These are phyloP conservation scores for Percopsis transmontana DNA, from an alignment of 2,113 vertebrate genomes.

Conservation along the genomic window DNA sequence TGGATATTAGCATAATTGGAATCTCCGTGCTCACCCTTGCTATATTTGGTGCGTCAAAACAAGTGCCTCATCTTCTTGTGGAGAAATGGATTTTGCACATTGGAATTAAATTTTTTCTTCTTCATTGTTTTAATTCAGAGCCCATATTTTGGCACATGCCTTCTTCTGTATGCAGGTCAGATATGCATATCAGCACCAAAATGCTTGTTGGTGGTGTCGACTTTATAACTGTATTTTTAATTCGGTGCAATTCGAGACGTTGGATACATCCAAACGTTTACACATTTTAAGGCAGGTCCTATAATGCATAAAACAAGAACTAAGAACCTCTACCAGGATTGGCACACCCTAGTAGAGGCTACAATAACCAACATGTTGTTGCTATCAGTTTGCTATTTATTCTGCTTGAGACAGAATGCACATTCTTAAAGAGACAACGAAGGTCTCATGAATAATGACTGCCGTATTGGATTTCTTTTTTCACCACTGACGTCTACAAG, in stretches of 20 bases:
- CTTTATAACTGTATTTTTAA: too few species aligned
- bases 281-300: slow-evolving; percentile 13
- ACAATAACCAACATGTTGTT: not conserved
- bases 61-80: too few species aligned
- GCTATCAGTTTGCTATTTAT: not conserved
- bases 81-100: too few species aligned
- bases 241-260: too few species aligned
- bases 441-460: slow-evolving; percentile 25
- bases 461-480: not conserved
- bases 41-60: too few species aligned
- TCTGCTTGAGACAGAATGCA: not conserved
- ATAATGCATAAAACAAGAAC: slow-evolving; percentile 15
- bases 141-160: too few species aligned
- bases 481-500: slow-evolving; percentile 2
- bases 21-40: too few species aligned
- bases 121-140: too few species aligned
- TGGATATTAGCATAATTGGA: not conserved
- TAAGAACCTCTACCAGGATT: not conserved
- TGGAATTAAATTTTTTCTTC: too few species aligned
- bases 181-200: too few species aligned
- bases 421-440: slow-evolving; percentile 7
- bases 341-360: not conserved
- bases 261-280: not conserved
- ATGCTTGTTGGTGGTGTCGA: too few species aligned
- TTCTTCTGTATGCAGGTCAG: too few species aligned